Conservation (phyloP, 2,888 invertebrate genomes). For the Zonitis immaculata region DNA sequence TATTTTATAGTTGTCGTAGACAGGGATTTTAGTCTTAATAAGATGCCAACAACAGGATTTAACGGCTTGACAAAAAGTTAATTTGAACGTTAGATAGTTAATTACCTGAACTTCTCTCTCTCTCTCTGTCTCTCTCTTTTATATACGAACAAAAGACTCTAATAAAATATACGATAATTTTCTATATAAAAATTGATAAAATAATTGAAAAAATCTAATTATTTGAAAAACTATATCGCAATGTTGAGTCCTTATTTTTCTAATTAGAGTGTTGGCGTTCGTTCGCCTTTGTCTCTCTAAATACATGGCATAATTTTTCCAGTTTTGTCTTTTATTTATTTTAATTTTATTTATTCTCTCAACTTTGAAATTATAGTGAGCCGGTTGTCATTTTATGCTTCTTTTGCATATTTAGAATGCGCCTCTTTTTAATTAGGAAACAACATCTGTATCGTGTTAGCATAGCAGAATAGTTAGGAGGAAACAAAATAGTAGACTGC, state of each 20-base stretch:
- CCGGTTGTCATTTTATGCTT: constrained; percentile 36
- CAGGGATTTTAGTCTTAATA: constrained; percentile 15
- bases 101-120: constrained; percentile 21
- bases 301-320: constrained; percentile 33
- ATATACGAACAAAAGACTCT: no score
- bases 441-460: constrained; percentile 46
- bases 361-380: constrained; percentile 35
- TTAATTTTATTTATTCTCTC: no score
- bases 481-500: constrained; percentile 30
- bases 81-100: constrained; percentile 29
- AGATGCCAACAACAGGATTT: constrained; percentile 17
- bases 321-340: no score
- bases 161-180: no score
- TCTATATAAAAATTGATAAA: no score
- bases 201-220: no score
- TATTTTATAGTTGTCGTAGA: constrained; percentile 9
- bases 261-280: no score
- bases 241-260: no score
- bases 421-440: constrained; percentile 47
- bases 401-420: constrained; percentile 25
- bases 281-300: no score
- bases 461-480: no score
- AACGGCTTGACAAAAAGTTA: constrained; percentile 14
- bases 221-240: no score
- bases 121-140: no score